Evolutionary conservation across 2,113 vertebrate genomes (phyloP).

Genomic region (Haemorhous mexicanus): DNA sequence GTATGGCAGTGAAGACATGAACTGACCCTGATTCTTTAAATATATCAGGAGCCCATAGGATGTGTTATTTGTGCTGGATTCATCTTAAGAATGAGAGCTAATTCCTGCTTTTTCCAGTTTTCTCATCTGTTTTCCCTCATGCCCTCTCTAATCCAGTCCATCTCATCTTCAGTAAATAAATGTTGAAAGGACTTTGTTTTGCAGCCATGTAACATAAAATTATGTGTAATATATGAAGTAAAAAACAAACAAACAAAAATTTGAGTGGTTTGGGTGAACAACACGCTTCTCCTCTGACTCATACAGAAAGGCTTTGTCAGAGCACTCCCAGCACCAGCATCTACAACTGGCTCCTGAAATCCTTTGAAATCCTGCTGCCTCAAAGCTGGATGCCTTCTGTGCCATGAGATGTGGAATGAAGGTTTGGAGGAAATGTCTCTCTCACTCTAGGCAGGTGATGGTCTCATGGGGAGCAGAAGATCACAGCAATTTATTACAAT

Average conservation of each 20-base stretch:
- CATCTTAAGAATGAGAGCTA: not conserved
- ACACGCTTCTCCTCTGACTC: not conserved
- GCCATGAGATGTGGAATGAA: not conserved
- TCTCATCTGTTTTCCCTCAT: not conserved
- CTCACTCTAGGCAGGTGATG: not conserved
- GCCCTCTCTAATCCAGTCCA: not conserved
- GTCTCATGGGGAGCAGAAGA: not conserved
- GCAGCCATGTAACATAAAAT: not conserved
- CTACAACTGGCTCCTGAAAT: not conserved
- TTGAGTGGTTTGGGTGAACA: not conserved
- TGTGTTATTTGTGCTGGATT: not conserved
- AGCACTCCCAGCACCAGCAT: not conserved
- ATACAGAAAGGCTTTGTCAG: not conserved
- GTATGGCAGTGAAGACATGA: not conserved
- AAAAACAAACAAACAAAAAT: not conserved
- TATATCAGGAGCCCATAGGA: not conserved
- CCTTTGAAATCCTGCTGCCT: not conserved
- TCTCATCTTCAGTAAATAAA: not conserved
- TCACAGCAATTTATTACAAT: rapidly evolving
- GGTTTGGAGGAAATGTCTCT: not conserved
- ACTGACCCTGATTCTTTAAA: not conserved
- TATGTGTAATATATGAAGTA: not conserved
- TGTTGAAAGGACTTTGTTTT: slow-evolving; percentile 1
- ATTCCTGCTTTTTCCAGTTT: not conserved
- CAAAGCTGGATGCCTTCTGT: not conserved